These are phyloP conservation scores for Manis crassicaudata DNA, from an alignment of 2,797 vertebrate genomes.

Conservation along the genomic window DNA sequence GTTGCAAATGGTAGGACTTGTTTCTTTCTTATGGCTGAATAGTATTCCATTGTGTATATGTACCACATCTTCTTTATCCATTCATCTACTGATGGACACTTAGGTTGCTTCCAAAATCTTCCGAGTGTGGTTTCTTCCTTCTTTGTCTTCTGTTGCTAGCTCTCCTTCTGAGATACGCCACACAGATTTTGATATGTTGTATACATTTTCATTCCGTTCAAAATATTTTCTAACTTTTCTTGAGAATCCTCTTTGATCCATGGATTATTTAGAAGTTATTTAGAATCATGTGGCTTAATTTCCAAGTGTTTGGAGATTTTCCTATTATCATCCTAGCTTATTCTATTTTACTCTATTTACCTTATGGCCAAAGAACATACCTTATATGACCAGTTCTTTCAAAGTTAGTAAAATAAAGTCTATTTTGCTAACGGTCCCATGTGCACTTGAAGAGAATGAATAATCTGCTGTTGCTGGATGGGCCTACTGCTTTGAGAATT, in stretches of 20 bases:
- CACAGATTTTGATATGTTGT: neutral
- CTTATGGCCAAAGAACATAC: neutral
- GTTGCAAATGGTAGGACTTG: too few relatives aligned
- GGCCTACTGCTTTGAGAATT: neutral
- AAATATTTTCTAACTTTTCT: constrained; percentile 18
- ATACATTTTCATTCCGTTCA: neutral
- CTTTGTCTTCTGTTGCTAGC: neutral
- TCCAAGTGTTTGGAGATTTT: constrained; percentile 46
- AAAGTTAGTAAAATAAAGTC: neutral
- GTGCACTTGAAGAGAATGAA: neutral
- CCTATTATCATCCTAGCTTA: neutral
- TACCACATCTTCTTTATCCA: too few relatives aligned
- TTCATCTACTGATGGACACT: too few relatives aligned
- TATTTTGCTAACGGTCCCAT: neutral
- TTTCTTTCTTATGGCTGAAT: too few relatives aligned
- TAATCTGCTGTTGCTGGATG: neutral
- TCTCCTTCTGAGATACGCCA: neutral
- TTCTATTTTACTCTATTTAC: constrained; percentile 40
- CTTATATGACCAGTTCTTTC: neutral
- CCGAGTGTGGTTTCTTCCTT: neutral
- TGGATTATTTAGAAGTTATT: constrained; percentile 30
- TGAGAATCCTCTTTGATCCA: constrained; percentile 14
- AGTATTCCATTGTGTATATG: too few relatives aligned
- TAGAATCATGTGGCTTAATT: constrained; percentile 1
- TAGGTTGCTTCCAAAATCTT: neutral